Evolutionary conservation across 2,797 vertebrate genomes (phyloP), one percentile per base, ranked within the genome.

Genomic region (Schizothorax lantsangensis): DNA sequence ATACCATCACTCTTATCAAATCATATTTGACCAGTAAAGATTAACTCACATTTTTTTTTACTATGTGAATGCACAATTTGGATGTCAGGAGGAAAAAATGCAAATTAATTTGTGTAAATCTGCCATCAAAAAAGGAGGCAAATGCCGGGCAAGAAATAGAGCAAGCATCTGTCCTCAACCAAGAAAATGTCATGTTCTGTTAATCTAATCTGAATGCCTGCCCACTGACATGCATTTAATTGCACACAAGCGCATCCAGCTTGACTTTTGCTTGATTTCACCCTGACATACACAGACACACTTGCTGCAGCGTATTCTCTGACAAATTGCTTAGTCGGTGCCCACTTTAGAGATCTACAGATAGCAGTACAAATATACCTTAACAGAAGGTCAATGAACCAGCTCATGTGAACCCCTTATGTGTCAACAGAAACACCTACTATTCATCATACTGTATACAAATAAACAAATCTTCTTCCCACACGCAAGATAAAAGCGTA

Each of bases 191-290:
- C 94, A 93, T 89, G 83, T 94, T 91, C 89, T 92, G 91, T 95
- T 95, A 93, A 93, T 94, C 90, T 93, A 92, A 92, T 95, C 91
- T 92, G 90, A 93, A 91, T 85, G 90, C 88, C 90, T 93, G 94
- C 93, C 88, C 90, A 85, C 91, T 93, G 93, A 94, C 89, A 82
- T 92, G 92, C 84, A 92, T 92, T 94, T 93, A 91, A 94, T 94
- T 92, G 91, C 86, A 92, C 88, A 93, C 92, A 90, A 92, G 91
- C 40, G 23, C 66, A 88, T n/a, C 86, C 83, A 86, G 83, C 84
- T 77, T 87, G 87, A 86, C 69, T 89, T 90, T 87, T 73, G 82
- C 90, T 88, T 89, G 64, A 74, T 79, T 79, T 80, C 77, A 82
- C 72, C 74, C 40, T 80, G 64, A 88, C 47, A 43, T 72, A 30